A percentile compares a stretch with the other conserved stretches of the same genome.
These are phyloP conservation scores for Ophion obscuratus DNA, from an alignment of 2,888 invertebrate genomes.

Conservation along the genomic window DNA sequence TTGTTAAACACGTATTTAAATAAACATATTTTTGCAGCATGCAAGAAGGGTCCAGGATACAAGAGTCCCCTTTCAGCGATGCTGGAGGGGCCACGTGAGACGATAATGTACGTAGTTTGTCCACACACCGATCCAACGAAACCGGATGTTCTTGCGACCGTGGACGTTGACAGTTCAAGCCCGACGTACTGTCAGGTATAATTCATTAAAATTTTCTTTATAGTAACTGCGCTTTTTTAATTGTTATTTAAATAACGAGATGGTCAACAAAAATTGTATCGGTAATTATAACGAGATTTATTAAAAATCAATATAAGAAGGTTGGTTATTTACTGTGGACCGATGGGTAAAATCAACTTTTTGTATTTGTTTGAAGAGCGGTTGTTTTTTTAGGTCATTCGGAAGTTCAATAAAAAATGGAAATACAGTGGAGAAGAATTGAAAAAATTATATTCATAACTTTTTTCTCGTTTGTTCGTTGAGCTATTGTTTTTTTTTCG, in stretches of 20 bases:
- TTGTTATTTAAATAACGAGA: neutral
- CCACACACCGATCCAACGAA: conserved; percentile 91
- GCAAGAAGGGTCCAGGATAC: conserved; percentile 89
- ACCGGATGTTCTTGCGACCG: conserved; percentile 95
- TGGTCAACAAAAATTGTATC: neutral
- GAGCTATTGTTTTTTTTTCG: too few relatives aligned
- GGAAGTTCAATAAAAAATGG: too few relatives aligned
- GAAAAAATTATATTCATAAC: too few relatives aligned
- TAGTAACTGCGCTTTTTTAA: neutral
- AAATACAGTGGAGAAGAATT: too few relatives aligned
- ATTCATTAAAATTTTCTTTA: neutral
- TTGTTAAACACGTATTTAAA: neutral
- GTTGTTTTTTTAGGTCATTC: too few relatives aligned
- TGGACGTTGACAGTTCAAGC: conserved; percentile 96
- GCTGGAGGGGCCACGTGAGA: conserved; percentile 92
- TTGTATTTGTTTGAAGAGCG: too few relatives aligned
- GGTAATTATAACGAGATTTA: neutral
- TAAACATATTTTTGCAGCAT: conserved; percentile 27
- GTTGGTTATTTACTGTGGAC: too few relatives aligned
- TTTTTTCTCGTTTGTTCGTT: too few relatives aligned
- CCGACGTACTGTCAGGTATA: conserved; percentile 92
- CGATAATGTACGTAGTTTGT: conserved; percentile 95
- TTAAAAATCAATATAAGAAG: neutral
- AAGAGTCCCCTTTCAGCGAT: conserved; percentile 93
- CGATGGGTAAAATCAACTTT: too few relatives aligned